A percentile compares a stretch with the other conserved stretches of the same genome.
Evolutionary conservation across 2,113 vertebrate species (phyloP).

Genomic region (Tretioscincus oriximinensis): DNA sequence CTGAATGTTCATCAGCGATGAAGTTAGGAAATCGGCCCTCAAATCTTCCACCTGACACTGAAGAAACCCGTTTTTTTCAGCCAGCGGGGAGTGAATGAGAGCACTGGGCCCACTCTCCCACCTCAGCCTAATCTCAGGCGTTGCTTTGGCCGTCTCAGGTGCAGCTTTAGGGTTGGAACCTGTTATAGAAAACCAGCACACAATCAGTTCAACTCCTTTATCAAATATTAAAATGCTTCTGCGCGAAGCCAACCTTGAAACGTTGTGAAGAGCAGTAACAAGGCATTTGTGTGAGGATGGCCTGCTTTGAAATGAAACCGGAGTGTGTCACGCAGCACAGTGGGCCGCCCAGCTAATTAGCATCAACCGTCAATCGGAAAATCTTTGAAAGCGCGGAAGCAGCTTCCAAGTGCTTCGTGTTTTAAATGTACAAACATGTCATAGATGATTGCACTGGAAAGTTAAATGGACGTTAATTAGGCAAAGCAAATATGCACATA

Average conservation of each 20-base stretch:
- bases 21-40: constrained; percentile 87
- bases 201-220: constrained; percentile 3
- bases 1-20: constrained; percentile 89
- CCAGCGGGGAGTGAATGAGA: constrained; percentile 83
- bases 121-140: constrained; percentile 85
- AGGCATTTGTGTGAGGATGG: neutral
- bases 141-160: constrained; percentile 62
- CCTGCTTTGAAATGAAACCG: neutral
- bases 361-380: neutral
- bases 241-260: neutral
- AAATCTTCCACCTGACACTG: constrained; percentile 89
- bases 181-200: constrained; percentile 54
- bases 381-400: neutral
- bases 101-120: constrained; percentile 90
- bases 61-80: constrained; percentile 92
- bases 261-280: neutral
- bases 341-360: neutral
- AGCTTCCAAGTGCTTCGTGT: neutral
- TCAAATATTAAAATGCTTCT: neutral
- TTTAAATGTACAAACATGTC: neutral
- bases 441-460: neutral
- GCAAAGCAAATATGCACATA: neutral
- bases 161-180: constrained; percentile 73
- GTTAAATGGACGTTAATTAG: neutral
- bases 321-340: too few relatives aligned